These are phyloP conservation scores for Platycheirus rosarum DNA, from an alignment of 2,888 invertebrate genomes.

Conservation along the genomic window DNA sequence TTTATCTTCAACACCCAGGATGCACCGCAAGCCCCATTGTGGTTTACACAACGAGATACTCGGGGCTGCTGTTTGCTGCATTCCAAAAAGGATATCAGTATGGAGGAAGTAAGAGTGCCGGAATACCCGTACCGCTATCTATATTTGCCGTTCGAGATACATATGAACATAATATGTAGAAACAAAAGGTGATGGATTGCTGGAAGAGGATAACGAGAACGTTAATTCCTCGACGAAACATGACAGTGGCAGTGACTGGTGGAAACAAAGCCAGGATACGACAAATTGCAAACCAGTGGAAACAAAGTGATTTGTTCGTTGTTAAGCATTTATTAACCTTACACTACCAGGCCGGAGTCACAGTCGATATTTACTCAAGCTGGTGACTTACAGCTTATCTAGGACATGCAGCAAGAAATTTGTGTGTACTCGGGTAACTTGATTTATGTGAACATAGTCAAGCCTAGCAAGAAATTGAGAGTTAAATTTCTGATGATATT, in stretches of 20 bases:
- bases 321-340: slow-evolving; percentile 62
- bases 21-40: slow-evolving; percentile 43
- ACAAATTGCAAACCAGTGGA: slow-evolving; percentile 67
- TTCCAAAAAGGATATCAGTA: neutral
- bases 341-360: neutral
- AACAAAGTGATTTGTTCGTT: slow-evolving; percentile 70
- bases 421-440: slow-evolving; percentile 1
- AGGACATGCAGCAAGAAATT: slow-evolving; percentile 7
- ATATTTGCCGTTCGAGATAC: neutral
- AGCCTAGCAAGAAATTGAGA: too few species aligned
- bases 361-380: neutral
- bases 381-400: slow-evolving; percentile 9
- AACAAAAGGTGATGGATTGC: slow-evolving; percentile 54
- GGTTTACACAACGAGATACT: slow-evolving; percentile 50
- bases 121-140: neutral
- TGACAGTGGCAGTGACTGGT: slow-evolving; percentile 54
- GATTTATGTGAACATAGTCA: neutral
- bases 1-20: slow-evolving; percentile 60
- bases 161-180: neutral
- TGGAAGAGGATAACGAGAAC: slow-evolving; percentile 56
- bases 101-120: neutral
- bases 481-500: too few species aligned
- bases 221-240: slow-evolving; percentile 65
- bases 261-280: slow-evolving; percentile 45
- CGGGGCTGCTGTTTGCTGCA: neutral